Percentiles rank a stretch among this genome's conserved stretches.
Conservation (phyloP, 2,797 vertebrate genomes). For the Chromobotia macracanthus region DNA sequence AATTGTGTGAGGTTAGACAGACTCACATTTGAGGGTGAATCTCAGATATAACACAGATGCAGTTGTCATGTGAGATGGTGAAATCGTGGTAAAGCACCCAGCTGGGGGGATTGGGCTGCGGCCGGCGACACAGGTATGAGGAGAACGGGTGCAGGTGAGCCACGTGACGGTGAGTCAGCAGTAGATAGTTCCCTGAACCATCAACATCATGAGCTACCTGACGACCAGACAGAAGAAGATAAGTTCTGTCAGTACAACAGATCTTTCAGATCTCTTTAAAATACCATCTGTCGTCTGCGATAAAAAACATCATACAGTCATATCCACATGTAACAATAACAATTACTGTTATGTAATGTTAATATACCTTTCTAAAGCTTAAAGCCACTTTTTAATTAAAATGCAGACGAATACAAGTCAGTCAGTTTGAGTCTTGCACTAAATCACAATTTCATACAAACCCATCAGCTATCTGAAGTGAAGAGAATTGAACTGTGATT, state of each 20-base stretch:
- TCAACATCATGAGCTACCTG: conserved; percentile 94
- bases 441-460: no score
- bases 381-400: no score
- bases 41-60: conserved; percentile 87
- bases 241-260: background rate
- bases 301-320: background rate
- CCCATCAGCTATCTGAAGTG: no score
- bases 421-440: no score
- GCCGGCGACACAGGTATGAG: conserved; percentile 82
- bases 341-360: no score
- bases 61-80: conserved; percentile 93
- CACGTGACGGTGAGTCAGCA: conserved; percentile 92
- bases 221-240: background rate
- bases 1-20: no score
- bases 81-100: conserved; percentile 96
- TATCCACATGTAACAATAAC: no score
- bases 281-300: no score
- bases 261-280: background rate
- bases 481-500: no score
- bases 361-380: no score
- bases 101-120: conserved; percentile 76
- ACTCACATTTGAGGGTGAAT: conserved; percentile 93
- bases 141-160: conserved; percentile 87
- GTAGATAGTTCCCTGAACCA: conserved; percentile 91
- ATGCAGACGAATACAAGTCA: no score